Evolutionary conservation across 2,888 invertebrate genomes (phyloP).

Genomic region (Lepidochitona cinerea): DNA sequence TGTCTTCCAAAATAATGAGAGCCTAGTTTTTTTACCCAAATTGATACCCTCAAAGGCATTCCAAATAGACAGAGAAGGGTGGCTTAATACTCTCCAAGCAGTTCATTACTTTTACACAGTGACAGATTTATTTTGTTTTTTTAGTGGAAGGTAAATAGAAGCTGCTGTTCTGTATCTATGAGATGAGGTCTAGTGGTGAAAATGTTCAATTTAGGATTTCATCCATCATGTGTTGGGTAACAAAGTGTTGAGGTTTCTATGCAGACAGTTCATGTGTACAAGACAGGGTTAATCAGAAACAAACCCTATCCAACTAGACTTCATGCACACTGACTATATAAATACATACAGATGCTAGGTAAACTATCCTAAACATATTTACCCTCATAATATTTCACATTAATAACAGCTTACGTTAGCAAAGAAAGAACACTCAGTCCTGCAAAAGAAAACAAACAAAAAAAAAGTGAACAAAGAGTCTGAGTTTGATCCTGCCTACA

Average conservation of each 20-base stretch:
- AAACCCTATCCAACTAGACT: too few species aligned
- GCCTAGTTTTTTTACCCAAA: too few species aligned
- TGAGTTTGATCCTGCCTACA: too few species aligned
- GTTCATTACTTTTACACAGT: not conserved
- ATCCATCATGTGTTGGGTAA: too few species aligned
- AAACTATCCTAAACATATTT: not conserved
- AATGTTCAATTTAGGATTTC: too few species aligned
- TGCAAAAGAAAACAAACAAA: not conserved
- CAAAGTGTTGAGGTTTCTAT: too few species aligned
- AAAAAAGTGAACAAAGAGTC: too few species aligned
- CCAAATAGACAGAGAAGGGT: not conserved
- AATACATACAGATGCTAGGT: slow-evolving; percentile 4
- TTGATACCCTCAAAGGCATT: too few species aligned
- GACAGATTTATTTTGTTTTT: not conserved
- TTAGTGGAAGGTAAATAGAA: not conserved
- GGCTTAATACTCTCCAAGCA: not conserved
- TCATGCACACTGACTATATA: not conserved
- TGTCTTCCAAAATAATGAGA: too few species aligned
- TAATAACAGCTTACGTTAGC: not conserved
- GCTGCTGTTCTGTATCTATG: too few species aligned
- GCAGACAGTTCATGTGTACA: too few species aligned
- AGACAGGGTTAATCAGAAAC: too few species aligned
- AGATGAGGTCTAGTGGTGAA: not conserved
- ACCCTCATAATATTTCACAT: not conserved
- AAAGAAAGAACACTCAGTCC: not conserved